Base-by-base conservation (phyloP, 2,888 invertebrate species). In the Apotomis betuletana region DNA sequence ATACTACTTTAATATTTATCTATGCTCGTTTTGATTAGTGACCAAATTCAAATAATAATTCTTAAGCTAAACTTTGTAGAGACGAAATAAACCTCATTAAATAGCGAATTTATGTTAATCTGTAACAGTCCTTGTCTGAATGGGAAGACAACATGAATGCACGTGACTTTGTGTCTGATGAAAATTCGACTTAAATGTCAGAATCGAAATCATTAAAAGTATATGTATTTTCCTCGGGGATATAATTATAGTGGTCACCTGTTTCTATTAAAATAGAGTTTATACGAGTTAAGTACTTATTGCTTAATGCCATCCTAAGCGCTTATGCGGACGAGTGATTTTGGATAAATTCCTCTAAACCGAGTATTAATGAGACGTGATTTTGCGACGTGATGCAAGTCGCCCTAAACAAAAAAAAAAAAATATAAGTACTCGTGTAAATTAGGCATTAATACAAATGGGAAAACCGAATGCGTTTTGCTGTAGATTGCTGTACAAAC, bases 81-180 rank as follows among this genome's bases (percentile, higher is more conserved):
- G 41, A 10, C 12, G 58, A 44, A 44, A 60, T 44, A 58, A 52
- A 27, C 58, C 58, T 38, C 58, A 38, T 38, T 49, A 9, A 58
- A 57, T 57, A 5, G 58, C 58, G 58, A 9, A 58, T 38, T 58
- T 38, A 58, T n/a, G 38, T 36, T 57, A 57, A 5, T 58, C n/a
- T 57, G 9, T 15, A 57, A 41, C 41, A 41, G 41, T 6, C 41
- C 4, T 41, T 41, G 6, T 41, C 6, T 41, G 41, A 41, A 6
- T 5, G 5, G 41, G 6, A 41, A 27, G 0, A 27, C 27, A 27
- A 27, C 0, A 27, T 27, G 27, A 27, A 27, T 27, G 27, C 27
- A 27, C 27, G 27, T 27, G 27, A 27, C 27, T n/a, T n/a, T 27
- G 27, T 27, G 27, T 27, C 27, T 27, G 27, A 41, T 41, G 41